Base-by-base conservation (phyloP, 2,888 invertebrate species). In the Unio pictorum region DNA sequence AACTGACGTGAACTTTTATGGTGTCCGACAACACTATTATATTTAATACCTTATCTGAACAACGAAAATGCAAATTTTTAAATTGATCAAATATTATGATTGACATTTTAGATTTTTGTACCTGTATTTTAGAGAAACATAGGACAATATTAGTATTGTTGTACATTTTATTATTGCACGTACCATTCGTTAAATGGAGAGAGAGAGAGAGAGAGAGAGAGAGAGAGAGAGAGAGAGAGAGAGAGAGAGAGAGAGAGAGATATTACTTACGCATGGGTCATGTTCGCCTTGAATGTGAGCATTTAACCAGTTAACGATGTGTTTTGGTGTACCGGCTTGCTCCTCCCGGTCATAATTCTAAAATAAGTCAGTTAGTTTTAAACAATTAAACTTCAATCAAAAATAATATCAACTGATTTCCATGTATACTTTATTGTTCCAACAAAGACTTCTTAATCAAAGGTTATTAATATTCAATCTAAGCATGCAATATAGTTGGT, bases 341-440 rank as follows among this genome's bases (percentile, higher is more conserved):
- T 87, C 87, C 68, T 86, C 84, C 61, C 82, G 74, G 67, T 88
- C 87, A 74, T 89, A 89, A 62, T 83, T 84, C 89, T 89, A 78
- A 23, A 80, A 72, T 34, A 56, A 55, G 23, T 26, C 34, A 58
- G 8, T 6, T 56, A 18, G 55, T 30, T 5, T 15, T 57, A 58
- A 59, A 20, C 7, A 11, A 23, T 23, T 61, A 11, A 11, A 26
- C 8, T 15, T 58, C 20, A 23, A n/a, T 61, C 6, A 30, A 61
- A n/a, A 63, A 26, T 20, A 61, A 18, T 20, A 61, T 18, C 30
- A 7, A 61, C n/a, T 26, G 7, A 61, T 61, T n/a, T 61, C 30
- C 30, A 61, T 7, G 26, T 1, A 23, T 8, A 45, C 11, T 45
- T 5, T 45, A 11, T 45, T 45, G 15, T 45, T 45, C 45, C 8